Conservation (phyloP, 2,888 invertebrate species). For the Epirrhoe tristata region DNA sequence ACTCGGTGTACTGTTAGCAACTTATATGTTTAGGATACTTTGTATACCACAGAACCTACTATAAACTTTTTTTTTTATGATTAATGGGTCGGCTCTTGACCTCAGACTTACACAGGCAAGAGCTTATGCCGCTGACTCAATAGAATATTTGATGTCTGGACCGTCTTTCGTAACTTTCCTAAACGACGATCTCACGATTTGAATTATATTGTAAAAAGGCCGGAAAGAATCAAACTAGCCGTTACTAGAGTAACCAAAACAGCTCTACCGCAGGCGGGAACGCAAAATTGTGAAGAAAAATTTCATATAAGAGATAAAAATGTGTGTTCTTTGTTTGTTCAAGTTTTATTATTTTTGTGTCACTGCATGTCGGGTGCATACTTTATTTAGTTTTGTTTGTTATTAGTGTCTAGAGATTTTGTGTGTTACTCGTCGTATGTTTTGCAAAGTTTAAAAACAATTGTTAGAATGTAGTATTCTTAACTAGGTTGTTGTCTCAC, state of each 20-base stretch:
- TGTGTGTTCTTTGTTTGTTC: slow-evolving; percentile 33
- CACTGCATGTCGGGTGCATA: slow-evolving; percentile 26
- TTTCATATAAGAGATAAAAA: slow-evolving; percentile 25
- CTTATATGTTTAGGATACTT: too few species aligned
- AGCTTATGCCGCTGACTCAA: too few species aligned
- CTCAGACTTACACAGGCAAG: too few species aligned
- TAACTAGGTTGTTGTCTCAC: too few species aligned
- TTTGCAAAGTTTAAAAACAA: slow-evolving; percentile 3
- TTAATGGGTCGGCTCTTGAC: too few species aligned
- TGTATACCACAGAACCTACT: too few species aligned
- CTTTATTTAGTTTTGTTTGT: slow-evolving; percentile 26
- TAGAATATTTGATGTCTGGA: too few species aligned
- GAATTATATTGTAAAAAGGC: neutral
- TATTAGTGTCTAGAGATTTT: slow-evolving; percentile 21
- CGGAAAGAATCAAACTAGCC: neutral
- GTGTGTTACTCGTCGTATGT: slow-evolving; percentile 4
- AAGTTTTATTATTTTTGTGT: slow-evolving; percentile 34
- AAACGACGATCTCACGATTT: too few species aligned
- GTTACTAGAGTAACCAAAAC: neutral
- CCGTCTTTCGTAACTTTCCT: too few species aligned
- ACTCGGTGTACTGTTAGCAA: too few species aligned
- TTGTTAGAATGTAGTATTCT: neutral
- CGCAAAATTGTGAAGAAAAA: slow-evolving; percentile 28
- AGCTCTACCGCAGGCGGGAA: slow-evolving; percentile 19
- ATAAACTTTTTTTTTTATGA: too few species aligned